phyloP scores from a whole-genome alignment of 2,888 invertebrate species.

The Idaea straminata region DNA sequence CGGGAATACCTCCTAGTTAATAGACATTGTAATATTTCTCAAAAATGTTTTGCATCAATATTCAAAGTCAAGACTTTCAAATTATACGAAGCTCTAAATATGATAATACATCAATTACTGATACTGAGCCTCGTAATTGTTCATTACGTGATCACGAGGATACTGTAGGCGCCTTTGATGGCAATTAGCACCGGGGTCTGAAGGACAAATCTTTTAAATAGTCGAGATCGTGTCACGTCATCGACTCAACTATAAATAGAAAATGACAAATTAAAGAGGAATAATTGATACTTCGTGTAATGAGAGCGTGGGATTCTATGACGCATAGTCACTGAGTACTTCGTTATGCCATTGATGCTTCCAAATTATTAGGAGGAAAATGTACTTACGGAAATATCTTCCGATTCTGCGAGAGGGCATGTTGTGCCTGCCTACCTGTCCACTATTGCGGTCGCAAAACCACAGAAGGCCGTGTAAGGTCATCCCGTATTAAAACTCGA shows the following conservation, averaged over 20 bases:
- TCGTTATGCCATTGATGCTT: background rate
- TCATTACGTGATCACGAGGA: conserved; percentile 21
- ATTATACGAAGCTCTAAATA: conserved; percentile 2
- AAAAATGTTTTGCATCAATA: background rate
- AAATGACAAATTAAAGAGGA: conserved; percentile 23
- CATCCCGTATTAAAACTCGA: background rate
- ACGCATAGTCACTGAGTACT: conserved; percentile 12
- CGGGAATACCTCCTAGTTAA: too few species aligned
- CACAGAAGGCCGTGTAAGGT: conserved; percentile 40
- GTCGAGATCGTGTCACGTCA: conserved; percentile 9
- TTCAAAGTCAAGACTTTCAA: background rate
- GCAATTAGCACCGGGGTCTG: conserved; percentile 21
- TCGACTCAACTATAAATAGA: conserved; percentile 28
- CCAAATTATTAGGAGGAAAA: background rate
- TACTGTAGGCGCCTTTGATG: conserved; percentile 21
- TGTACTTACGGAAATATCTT: background rate
- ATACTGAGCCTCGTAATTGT: conserved; percentile 14
- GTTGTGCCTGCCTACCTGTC: conserved; percentile 5
- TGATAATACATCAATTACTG: conserved; percentile 12
- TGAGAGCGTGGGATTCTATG: conserved; percentile 27
- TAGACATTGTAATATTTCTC: background rate
- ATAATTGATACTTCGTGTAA: conserved; percentile 10
- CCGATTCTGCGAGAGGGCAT: conserved; percentile 16
- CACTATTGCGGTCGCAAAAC: conserved; percentile 35
- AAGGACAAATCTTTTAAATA: conserved; percentile 18